Evolutionary conservation across 2,113 vertebrate species (phyloP).

Genomic region (Leucosticte australis): DNA sequence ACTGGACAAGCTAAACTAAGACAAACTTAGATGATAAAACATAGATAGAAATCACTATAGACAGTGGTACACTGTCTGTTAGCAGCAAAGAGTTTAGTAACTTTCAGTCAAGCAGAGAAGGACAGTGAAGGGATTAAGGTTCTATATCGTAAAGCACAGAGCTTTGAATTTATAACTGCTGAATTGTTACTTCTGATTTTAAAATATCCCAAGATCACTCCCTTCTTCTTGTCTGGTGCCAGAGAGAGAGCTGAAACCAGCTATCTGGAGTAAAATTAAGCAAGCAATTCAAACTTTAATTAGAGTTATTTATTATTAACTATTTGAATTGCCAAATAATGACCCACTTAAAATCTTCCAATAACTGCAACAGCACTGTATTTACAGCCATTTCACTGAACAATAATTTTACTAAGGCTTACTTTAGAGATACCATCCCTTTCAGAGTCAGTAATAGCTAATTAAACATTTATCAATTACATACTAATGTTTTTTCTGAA

Average conservation of each 20-base stretch:
- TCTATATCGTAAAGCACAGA: not conserved
- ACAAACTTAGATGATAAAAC: not conserved
- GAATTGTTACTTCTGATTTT: not conserved
- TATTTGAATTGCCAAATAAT: not conserved
- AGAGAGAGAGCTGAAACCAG: not conserved
- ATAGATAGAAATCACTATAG: not conserved
- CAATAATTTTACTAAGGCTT: not conserved
- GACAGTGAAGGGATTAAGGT: not conserved
- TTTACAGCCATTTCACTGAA: not conserved
- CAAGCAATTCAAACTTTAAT: not conserved
- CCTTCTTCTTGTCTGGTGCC: not conserved
- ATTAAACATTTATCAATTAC: not conserved
- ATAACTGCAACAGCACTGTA: not conserved
- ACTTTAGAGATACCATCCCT: not conserved
- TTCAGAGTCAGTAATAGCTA: not conserved
- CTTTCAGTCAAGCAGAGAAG: not conserved
- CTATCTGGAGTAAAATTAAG: not conserved
- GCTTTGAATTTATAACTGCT: not conserved
- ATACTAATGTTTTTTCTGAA: not conserved
- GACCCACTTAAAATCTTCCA: not conserved
- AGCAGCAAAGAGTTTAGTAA: not conserved
- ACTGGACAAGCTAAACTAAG: not conserved
- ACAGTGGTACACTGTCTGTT: not conserved
- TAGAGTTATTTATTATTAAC: not conserved
- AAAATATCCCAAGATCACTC: not conserved